Evolutionary conservation across 2,888 invertebrate genomes (phyloP).

Genomic region (Catocala sponsa): DNA sequence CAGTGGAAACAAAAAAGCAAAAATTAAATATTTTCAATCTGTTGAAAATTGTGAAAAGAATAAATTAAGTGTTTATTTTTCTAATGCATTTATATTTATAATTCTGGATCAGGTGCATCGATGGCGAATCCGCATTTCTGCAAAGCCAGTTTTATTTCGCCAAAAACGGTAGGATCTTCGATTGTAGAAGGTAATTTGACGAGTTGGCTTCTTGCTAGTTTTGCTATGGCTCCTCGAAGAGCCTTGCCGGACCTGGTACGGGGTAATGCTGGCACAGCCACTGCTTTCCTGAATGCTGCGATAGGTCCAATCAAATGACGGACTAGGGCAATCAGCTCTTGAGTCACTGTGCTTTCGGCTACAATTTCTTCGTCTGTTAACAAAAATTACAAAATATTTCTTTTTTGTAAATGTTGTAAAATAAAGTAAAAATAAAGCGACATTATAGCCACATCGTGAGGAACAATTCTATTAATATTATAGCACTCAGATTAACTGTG

Average conservation of each 20-base stretch:
- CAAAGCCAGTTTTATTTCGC: constrained; percentile 92
- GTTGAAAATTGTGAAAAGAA: background rate
- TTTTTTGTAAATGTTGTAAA: no score
- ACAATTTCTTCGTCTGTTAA: constrained; percentile 80
- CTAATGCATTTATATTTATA: constrained; percentile 46
- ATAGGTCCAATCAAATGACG: constrained; percentile 93
- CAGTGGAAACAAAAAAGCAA: constrained; percentile 25
- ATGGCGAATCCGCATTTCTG: constrained; percentile 93
- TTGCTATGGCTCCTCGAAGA: constrained; percentile 94
- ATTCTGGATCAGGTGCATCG: constrained; percentile 90
- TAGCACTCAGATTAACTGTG: no score
- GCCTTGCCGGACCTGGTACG: constrained; percentile 93
- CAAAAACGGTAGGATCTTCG: constrained; percentile 95
- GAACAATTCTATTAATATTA: no score
- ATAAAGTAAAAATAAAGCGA: no score
- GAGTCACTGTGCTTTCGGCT: constrained; percentile 77
- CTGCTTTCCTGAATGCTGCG: constrained; percentile 94
- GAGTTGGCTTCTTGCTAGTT: constrained; percentile 93
- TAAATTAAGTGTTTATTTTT: constrained; percentile 3
- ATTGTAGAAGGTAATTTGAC: constrained; percentile 95
- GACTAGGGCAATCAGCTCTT: constrained; percentile 78
- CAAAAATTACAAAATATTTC: constrained; percentile 31
- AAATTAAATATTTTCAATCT: constrained; percentile 1
- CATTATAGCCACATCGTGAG: no score
- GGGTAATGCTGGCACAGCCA: constrained; percentile 94